These are phyloP conservation scores for Perizoma affinitatum DNA, from an alignment of 2,888 invertebrate species.

Conservation along the genomic window DNA sequence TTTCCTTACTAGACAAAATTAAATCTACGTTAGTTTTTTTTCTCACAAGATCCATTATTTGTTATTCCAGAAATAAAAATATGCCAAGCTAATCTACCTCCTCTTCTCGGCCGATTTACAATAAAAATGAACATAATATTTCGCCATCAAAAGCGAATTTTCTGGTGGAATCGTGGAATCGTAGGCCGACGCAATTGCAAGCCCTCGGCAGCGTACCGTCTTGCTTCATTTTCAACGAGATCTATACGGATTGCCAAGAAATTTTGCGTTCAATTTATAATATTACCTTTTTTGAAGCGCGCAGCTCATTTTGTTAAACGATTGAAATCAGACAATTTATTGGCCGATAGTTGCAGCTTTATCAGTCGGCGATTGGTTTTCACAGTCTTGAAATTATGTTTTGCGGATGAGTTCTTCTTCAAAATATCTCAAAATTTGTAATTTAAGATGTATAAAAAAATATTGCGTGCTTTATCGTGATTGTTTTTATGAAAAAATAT, in stretches of 20 bases:
- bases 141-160: constrained; percentile 54
- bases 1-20: background rate
- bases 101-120: constrained; percentile 26
- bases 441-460: too few relatives aligned
- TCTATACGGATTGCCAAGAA: constrained; percentile 64
- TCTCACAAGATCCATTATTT: background rate
- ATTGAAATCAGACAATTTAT: constrained; percentile 46
- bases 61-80: background rate
- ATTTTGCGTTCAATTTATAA: constrained; percentile 64
- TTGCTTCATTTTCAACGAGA: constrained; percentile 66
- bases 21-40: background rate
- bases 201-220: constrained; percentile 50
- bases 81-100: constrained; percentile 14
- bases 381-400: too few relatives aligned
- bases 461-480: too few relatives aligned
- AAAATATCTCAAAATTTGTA: too few relatives aligned
- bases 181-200: constrained; percentile 62
- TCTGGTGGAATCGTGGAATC: constrained; percentile 57
- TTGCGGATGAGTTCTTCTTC: too few relatives aligned
- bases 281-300: constrained; percentile 49
- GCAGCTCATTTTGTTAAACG: constrained; percentile 48
- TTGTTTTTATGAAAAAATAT: too few relatives aligned
- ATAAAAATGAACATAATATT: constrained; percentile 48
- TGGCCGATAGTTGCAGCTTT: constrained; percentile 35
- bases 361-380: too few relatives aligned